A percentile compares a stretch with the other conserved stretches of the same genome.
These are phyloP conservation scores for Neofelis nebulosa DNA, from an alignment of 2,113 vertebrate genomes.

Conservation along the genomic window DNA sequence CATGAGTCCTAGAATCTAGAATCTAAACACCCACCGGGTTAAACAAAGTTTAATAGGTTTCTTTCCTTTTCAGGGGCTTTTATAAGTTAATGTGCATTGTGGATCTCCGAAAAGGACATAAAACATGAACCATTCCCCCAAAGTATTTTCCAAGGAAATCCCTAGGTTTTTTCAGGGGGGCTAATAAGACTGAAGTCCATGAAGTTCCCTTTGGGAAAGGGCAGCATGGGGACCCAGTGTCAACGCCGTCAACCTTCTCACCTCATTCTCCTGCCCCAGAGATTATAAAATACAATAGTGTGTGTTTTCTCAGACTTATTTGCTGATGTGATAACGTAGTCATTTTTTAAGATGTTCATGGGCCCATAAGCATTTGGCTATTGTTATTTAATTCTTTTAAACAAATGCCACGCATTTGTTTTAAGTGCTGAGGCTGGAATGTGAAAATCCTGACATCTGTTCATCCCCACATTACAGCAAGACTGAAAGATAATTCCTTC, in stretches of 20 bases:
- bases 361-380: not conserved
- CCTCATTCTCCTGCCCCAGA: not conserved
- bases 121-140: slow-evolving; percentile 28
- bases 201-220: not conserved
- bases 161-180: not conserved
- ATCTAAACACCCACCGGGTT: slow-evolving; percentile 12
- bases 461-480: not conserved
- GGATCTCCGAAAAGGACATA: not conserved
- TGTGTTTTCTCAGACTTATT: slow-evolving; percentile 33
- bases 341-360: not conserved
- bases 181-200: not conserved
- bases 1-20: slow-evolving; percentile 51
- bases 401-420: not conserved
- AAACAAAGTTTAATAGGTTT: slow-evolving; percentile 53
- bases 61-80: slow-evolving; percentile 22
- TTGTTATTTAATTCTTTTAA: not conserved
- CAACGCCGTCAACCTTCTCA: not conserved
- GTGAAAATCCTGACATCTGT: not conserved
- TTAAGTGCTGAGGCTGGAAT: not conserved
- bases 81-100: slow-evolving; percentile 31
- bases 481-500: not conserved
- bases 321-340: not conserved
- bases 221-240: not conserved
- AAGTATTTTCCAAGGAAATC: slow-evolving; percentile 46
- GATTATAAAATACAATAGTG: not conserved